Percentiles rank a stretch among this genome's conserved stretches.
Evolutionary conservation across 1,140 invertebrate genomes (phyloP).

Genomic region (Neodiprion lecontei): DNA sequence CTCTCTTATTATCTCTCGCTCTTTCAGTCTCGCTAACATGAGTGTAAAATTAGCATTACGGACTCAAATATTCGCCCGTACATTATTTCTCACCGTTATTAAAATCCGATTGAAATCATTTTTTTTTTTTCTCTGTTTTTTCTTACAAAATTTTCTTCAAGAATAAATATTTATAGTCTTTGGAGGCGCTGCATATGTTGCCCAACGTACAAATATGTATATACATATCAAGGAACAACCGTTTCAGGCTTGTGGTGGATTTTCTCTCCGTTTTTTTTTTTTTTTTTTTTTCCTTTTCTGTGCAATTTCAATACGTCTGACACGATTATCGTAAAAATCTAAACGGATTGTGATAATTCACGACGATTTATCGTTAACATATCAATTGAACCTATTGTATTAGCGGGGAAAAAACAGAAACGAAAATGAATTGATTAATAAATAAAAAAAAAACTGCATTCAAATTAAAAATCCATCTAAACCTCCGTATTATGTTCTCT

Average conservation of each 20-base stretch:
- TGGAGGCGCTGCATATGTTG: constrained; percentile 60
- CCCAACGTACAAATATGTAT: constrained; percentile 23
- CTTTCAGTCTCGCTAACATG: background rate
- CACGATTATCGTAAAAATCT: no score
- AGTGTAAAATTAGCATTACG: no score
- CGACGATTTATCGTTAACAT: background rate
- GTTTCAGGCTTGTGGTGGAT: constrained; percentile 54
- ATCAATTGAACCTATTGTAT: background rate
- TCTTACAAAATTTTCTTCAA: constrained; percentile 26
- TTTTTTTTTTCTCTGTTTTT: constrained; percentile 20
- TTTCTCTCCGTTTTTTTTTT: no score
- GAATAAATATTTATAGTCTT: constrained; percentile 51
- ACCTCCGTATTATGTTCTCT: no score
- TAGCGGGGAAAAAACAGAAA: background rate
- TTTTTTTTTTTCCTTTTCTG: no score
- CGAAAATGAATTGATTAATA: background rate
- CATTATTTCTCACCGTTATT: no score
- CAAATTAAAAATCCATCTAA: no score
- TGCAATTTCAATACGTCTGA: no score
- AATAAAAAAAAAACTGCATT: background rate
- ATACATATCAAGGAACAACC: constrained; percentile 44
- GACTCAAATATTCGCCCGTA: no score
- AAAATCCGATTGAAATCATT: constrained; percentile 15
- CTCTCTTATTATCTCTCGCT: background rate
- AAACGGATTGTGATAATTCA: background rate